These are phyloP conservation scores for Cryptoblepharus egeriae DNA, from an alignment of 2,797 vertebrate genomes.

Conservation along the genomic window DNA sequence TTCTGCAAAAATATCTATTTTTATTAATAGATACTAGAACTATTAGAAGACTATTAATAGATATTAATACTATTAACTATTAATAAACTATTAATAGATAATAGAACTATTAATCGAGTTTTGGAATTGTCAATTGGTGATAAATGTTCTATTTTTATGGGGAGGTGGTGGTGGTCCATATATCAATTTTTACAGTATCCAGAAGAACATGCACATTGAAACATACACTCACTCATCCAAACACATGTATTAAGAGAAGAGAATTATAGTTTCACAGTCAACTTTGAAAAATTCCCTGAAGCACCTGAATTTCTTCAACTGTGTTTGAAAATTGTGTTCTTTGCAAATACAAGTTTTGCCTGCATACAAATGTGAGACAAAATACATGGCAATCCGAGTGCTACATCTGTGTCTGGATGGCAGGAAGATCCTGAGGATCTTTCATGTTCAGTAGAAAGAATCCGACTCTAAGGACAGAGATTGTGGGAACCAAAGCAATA, in stretches of 20 bases:
- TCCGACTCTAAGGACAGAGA: slow-evolving; percentile 38
- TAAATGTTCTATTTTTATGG: not conserved
- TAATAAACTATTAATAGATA: too few relatives aligned
- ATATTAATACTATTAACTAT: too few relatives aligned
- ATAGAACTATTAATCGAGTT: too few relatives aligned
- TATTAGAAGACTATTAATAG: too few relatives aligned
- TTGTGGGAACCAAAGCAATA: slow-evolving; percentile 45
- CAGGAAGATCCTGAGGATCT: slow-evolving; percentile 29
- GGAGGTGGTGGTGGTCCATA: not conserved
- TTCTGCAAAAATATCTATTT: not conserved
- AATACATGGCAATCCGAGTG: slow-evolving; percentile 32
- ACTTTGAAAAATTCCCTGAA: slow-evolving; percentile 52
- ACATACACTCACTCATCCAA: too few relatives aligned
- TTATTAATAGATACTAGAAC: too few relatives aligned
- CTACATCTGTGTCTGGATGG: slow-evolving; percentile 38
- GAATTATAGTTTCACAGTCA: slow-evolving; percentile 65
- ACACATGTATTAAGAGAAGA: not conserved
- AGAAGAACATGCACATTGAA: not conserved
- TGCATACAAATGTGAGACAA: not conserved
- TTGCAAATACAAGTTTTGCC: slow-evolving; percentile 4
- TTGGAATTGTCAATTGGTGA: not conserved
- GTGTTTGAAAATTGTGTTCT: slow-evolving; percentile 18
- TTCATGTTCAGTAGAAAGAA: slow-evolving; percentile 54
- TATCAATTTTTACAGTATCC: not conserved
- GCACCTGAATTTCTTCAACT: slow-evolving; percentile 45